A percentile compares a stretch with the other conserved stretches of the same genome.
phyloP scores from a whole-genome alignment of 2,888 invertebrate species.

The Cephus runcator region DNA sequence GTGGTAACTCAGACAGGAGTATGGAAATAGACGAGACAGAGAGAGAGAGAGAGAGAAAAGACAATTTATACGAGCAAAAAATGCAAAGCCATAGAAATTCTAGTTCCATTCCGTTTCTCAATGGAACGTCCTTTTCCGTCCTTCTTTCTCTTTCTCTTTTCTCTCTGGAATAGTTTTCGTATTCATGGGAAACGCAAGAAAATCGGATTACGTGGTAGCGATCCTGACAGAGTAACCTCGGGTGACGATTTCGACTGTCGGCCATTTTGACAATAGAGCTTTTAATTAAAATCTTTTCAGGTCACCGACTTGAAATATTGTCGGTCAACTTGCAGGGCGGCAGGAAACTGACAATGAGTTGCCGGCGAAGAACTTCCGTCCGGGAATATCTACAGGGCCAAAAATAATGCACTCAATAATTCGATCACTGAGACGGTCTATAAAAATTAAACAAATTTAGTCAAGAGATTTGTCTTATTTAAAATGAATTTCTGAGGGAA shows the following conservation, averaged over 20 bases:
- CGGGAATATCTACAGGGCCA: not conserved
- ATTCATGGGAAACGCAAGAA: not conserved
- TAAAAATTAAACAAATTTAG: not conserved
- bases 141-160: not conserved
- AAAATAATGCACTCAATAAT: not conserved
- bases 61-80: not conserved
- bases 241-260: not conserved
- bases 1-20: too few relatives aligned
- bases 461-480: not conserved
- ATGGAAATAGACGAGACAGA: too few relatives aligned
- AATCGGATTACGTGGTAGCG: not conserved
- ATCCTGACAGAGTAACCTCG: not conserved
- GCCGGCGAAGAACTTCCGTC: not conserved
- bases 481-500: not conserved
- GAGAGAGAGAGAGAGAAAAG: too few relatives aligned
- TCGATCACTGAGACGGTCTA: not conserved
- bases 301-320: not conserved
- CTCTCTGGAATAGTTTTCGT: not conserved
- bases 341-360: not conserved
- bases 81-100: not conserved
- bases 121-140: not conserved
- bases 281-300: not conserved
- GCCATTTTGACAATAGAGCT: not conserved
- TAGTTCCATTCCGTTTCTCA: not conserved
- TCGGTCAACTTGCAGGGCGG: not conserved